These are phyloP conservation scores for Bhutanitis thaidina DNA, from an alignment of 2,888 invertebrate species.

Conservation along the genomic window DNA sequence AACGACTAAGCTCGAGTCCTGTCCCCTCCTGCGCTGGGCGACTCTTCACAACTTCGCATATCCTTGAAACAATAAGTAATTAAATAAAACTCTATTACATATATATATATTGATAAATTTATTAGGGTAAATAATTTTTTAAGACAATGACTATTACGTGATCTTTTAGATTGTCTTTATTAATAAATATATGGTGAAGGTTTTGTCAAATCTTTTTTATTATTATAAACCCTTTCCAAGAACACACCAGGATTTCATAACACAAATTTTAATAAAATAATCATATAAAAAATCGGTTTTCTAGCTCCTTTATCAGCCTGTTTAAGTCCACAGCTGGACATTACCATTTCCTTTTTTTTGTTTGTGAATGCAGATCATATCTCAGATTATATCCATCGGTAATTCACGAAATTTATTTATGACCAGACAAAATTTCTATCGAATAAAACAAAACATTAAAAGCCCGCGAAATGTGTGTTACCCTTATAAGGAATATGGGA, in stretches of 20 bases:
- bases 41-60: conserved; percentile 77
- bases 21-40: conserved; percentile 50
- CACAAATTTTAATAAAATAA: background rate
- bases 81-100: conserved; percentile 64
- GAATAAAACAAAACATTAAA: no score
- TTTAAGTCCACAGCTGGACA: no score
- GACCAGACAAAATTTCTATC: no score
- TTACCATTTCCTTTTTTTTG: no score
- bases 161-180: conserved; percentile 81
- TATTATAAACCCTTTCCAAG: conserved; percentile 31
- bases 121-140: conserved; percentile 80
- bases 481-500: no score
- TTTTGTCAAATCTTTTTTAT: conserved; percentile 74
- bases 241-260: background rate
- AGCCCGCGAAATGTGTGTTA: no score
- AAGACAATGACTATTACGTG: conserved; percentile 79
- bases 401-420: no score
- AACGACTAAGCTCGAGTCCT: conserved; percentile 69
- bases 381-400: no score
- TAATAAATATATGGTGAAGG: conserved; percentile 80
- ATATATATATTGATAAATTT: conserved; percentile 76
- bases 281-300: no score
- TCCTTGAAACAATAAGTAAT: conserved; percentile 80
- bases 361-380: no score
- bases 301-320: no score